Conservation (phyloP, 2,888 invertebrate genomes). For the Leucophenga maculata region DNA sequence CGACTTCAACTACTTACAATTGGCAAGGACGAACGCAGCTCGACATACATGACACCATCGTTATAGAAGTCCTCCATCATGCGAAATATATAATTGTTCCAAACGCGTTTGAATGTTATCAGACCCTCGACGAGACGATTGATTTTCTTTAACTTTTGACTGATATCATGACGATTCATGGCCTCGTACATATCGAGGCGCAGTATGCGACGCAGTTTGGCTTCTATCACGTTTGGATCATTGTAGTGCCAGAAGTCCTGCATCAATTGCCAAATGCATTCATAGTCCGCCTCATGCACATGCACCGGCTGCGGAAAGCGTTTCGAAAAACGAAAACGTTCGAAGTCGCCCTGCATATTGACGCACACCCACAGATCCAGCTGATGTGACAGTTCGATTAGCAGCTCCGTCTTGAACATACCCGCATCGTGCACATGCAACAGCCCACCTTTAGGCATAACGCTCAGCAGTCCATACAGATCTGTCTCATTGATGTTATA, state of each 20-base stretch:
- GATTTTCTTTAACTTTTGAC: constrained; percentile 74
- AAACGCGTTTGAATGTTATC: constrained; percentile 76
- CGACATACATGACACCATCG: constrained; percentile 80
- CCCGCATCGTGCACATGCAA: constrained; percentile 80
- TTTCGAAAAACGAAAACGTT: constrained; percentile 45
- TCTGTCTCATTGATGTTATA: constrained; percentile 69
- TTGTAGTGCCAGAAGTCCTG: constrained; percentile 34
- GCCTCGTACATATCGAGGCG: constrained; percentile 66
- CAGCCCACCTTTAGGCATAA: constrained; percentile 82
- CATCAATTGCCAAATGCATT: constrained; percentile 56
- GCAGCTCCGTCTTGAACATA: constrained; percentile 75
- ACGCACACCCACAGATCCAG: constrained; percentile 51
- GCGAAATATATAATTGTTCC: constrained; percentile 77
- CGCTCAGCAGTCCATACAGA: constrained; percentile 77
- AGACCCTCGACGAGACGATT: constrained; percentile 75
- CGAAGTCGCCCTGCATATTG: constrained; percentile 27
- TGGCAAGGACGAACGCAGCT: constrained; percentile 78
- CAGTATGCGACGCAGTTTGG: constrained; percentile 56
- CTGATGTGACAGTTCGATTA: constrained; percentile 72
- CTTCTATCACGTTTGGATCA: constrained; percentile 62
- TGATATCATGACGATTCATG: constrained; percentile 73
- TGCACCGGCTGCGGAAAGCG: constrained; percentile 29
- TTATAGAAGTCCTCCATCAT: constrained; percentile 76
- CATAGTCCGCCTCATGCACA: constrained; percentile 12
- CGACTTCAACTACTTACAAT: constrained; percentile 51